Base-by-base conservation (phyloP, 2,113 vertebrate species). In the Bungarus multicinctus region DNA sequence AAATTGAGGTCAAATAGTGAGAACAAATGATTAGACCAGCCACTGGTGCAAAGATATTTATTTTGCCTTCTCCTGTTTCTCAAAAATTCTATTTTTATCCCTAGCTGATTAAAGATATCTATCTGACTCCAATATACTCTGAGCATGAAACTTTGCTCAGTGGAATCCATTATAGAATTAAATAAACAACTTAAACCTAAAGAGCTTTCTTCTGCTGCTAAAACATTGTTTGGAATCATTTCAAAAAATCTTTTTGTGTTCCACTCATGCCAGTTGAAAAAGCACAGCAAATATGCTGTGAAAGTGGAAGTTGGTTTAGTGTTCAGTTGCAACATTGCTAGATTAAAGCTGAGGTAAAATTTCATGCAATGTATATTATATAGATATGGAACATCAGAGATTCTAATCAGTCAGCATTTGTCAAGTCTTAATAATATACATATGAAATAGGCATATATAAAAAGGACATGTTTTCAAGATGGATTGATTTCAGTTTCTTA, bases 101-200 rank as follows among this genome's bases (percentile, higher is more conserved):
- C 93, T 64, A 89, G 14, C 90, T 89, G 91, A 90, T 86, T 89
- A 88, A 18, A 60, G 93, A 92, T 81, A 87, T 2, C 4, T 91
- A 87, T 30, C 93, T 93, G 64, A 69, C 14, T n/a, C 30, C 64
- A 69, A n/a, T 69, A 69, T 34, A 69, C 30, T 34, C 12, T 16
- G 30, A 69, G n/a, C 14, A 92, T 95, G 14, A 47, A 5, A 23
- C 47, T 91, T 95, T 2, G 58, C 89, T 90, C 93, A 85, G n/a
- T 34, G 20, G 25, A 86, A 14, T 58, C 22, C 25, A 2, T 1
- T 34, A 47, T 55, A 89, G 86, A 60, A 89, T 92, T 57, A 87
- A 54, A 91, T 94, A 93, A 95, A 89, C 93, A 91, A 91, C 93
- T 93, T 10, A 93, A 5, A 5, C 89, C 88, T 95, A 58, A 10